Base-by-base conservation (phyloP, 1,140 invertebrate genomes). In the Lethocerus indicus region DNA sequence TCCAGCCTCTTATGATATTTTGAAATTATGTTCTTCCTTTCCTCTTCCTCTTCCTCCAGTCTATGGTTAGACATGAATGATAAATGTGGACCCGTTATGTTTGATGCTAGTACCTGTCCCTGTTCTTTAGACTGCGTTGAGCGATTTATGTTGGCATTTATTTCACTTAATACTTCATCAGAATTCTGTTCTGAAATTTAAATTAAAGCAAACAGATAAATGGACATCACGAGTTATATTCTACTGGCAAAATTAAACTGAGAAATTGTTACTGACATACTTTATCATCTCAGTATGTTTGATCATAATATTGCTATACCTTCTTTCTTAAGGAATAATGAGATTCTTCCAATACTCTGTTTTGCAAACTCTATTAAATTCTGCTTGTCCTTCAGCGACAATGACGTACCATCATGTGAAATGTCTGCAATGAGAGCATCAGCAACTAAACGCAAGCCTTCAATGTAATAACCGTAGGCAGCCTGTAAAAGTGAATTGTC, bases 321-420 rank as follows among this genome's bases (percentile, higher is more conserved):
- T 41, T 49, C 47, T 28, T 51, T 52, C 1, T 45, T 37, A 9
- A 56, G 25, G 2, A 56, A 32, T 39, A 50, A n/a, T 27, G 45
- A 28, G n/a, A 56, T 16, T 14, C 54, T 25, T 6, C 18, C 21
- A 37, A 56, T 25, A 46, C 51, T 53, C 35, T 56, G 47, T 28
- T 49, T 51, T n/a, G 54, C 54, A 48, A 53, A 56, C 27, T 50
- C 47, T 13, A 56, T 24, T 37, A 56, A 47, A 45, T 53, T 56
- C 14, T 29, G 37, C 46, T 47, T 50, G 37, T 56, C 50, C 36
- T 53, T 52, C 13, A 26, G 13, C 25, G 53, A 36, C 24, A 52
- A 32, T 28, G 25, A 6, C 7, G 32, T 20, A 9, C 47, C 25
- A 23, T 42, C 47, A 35, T 18, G 27, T 9, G 36, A 25, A 32